Evolutionary conservation across 2,888 invertebrate genomes (phyloP), one percentile per base, ranked within the genome.

Genomic region (Petrolisthes manimaculis): DNA sequence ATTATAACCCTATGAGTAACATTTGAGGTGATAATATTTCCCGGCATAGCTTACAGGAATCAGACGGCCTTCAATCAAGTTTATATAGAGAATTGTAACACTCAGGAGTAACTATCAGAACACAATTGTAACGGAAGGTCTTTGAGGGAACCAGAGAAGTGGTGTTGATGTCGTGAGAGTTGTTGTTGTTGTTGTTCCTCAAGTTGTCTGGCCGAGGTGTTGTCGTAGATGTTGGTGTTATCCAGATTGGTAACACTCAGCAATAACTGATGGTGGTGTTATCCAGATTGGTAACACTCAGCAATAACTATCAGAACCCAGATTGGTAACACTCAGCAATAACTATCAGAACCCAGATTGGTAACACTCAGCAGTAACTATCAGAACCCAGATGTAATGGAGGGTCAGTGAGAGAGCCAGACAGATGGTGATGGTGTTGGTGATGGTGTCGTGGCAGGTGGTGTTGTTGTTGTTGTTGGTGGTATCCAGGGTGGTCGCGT

Each of bases 361-460:
- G n/a, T n/a, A 83, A 61, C 86, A 12, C 61, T 88, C 56, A 88
- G 77, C 88, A 88, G 53, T 84, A 82, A 84, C 88, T 88, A 54
- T 88, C 88, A 61, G 84, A 51, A 51, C 75, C 84, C 24, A 75
- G n/a, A 18, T n/a, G 12, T 12, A 9, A 24, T 3, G 77, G 21
- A 37, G 37, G 37, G 37, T 88, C 88, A 14, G 84, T 84, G 56
- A 88, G 88, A 9, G 84, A 75, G 61, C 88, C 84, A 71, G 83
- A 88, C 51, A 84, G 84, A 0, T 84, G 84, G 14, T 80, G 80
- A 4, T 71, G 51, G 54, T 80, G 21, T 2, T 14, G 71, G 37
- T 37, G 1, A n/a, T 69, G 69, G 69, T 69, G n/a, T 14, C n/a
- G 69, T 18, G 14, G 14, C 1, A 69, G 14, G 18, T 69, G 81